Base-by-base conservation (phyloP, 2,113 vertebrate genomes). In the Nyctereutes procyonoides region DNA sequence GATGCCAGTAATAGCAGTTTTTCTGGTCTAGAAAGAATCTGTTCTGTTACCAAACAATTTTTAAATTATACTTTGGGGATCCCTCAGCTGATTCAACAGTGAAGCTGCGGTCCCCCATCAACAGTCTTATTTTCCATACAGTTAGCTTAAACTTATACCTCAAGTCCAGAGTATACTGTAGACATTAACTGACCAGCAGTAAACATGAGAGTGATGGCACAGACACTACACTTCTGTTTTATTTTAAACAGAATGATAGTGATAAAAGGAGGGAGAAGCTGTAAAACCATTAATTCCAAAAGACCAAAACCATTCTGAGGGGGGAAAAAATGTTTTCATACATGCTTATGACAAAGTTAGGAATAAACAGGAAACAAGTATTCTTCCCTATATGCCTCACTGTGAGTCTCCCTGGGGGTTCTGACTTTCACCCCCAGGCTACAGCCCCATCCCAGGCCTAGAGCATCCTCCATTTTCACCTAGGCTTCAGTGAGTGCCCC, bases 1-100 rank as follows among this genome's bases (percentile, higher is more conserved):
- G 97, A 97, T 96, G 87, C 85, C 83, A 97, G 35, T 95, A 97
- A 97, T 97, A 98, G 94, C 87, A 94, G 60, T 85, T 65, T 92
- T 88, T 35, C 88, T 94, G 82, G 80, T 93, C 93, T 96, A 97
- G 56, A 97, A 96, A 93, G 38, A 97, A 89, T 93, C 43, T 92
- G 77, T 95, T 88, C 77, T 94, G 88, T 81, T 95, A 97, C 94
- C 92, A 87, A 96, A 97, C 62, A 94, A 94, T 85, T 97, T 96
- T 95, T 67, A 95, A 96, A 92, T 93, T 77, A 92, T 95, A 85
- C 83, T 96, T 93, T 91, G 93, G 96, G 80, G 92, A 95, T 79
- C 32, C 84, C 51, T 91, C 20, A 96, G 73, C 55, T 85, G 53
- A 92, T 94, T 22, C 56, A 93, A 94, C 69, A 93, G 67, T 28